phyloP scores from a whole-genome alignment of 2,888 invertebrate species.

The Aphidius colemani region DNA sequence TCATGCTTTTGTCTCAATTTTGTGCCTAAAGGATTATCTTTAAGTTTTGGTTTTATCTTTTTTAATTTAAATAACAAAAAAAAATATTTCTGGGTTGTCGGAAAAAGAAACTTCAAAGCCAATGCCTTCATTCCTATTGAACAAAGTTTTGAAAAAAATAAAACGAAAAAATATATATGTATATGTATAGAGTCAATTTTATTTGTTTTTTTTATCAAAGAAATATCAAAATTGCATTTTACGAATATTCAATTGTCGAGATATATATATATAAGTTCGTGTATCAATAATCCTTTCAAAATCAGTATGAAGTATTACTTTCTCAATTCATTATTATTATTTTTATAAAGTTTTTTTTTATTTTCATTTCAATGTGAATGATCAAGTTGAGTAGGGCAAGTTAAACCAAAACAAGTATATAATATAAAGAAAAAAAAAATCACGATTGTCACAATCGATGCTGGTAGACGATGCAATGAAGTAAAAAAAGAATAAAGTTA shows the following conservation, averaged over 20 bases:
- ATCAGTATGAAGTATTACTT: slow-evolving; percentile 28
- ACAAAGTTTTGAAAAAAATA: no score
- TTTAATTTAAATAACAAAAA: no score
- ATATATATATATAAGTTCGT: slow-evolving; percentile 45
- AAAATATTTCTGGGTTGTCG: no score
- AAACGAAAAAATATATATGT: no score
- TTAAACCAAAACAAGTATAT: slow-evolving; percentile 12
- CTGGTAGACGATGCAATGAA: slow-evolving; percentile 17
- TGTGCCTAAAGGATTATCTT: no score
- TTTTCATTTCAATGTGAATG: slow-evolving; percentile 10
- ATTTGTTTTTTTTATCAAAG: no score
- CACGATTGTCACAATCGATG: slow-evolving; percentile 23
- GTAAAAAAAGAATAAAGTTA: slow-evolving; percentile 24
- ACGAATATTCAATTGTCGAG: slow-evolving; percentile 16
- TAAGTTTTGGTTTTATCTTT: no score
- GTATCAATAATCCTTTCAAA: slow-evolving; percentile 38
- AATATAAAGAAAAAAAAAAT: slow-evolving; percentile 16
- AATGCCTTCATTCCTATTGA: no score
- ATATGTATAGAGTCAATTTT: no score
- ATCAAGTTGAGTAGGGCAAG: slow-evolving; percentile 35
- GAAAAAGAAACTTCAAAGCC: no score
- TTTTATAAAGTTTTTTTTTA: not conserved
- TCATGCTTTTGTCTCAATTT: no score
- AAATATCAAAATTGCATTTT: not conserved
- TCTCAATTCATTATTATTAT: slow-evolving; percentile 1